These are phyloP conservation scores for Thereva unica DNA, from an alignment of 2,888 invertebrate genomes.

Conservation along the genomic window DNA sequence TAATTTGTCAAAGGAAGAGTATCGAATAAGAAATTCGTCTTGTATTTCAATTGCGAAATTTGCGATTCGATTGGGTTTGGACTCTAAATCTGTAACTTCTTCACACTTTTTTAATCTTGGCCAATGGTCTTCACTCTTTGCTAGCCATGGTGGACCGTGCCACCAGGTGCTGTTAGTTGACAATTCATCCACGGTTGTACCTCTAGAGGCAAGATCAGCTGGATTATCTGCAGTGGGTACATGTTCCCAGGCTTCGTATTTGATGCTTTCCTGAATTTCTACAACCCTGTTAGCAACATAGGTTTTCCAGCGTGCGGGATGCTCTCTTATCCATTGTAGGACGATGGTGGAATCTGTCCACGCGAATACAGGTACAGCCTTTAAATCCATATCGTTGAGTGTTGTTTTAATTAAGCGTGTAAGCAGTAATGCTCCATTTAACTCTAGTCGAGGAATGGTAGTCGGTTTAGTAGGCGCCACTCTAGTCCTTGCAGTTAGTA, in stretches of 20 bases:
- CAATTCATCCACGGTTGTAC: neutral
- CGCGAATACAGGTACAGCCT: too few relatives aligned
- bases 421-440: conserved; percentile 31
- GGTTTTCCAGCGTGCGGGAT: neutral
- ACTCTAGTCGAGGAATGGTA: conserved; percentile 44
- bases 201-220: neutral
- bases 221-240: neutral
- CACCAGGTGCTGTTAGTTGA: neutral
- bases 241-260: neutral
- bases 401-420: neutral
- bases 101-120: too few relatives aligned
- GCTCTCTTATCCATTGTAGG: neutral
- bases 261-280: neutral
- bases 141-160: neutral
- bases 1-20: too few relatives aligned
- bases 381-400: too few relatives aligned
- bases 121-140: neutral
- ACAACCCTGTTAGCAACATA: neutral
- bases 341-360: too few relatives aligned
- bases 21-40: too few relatives aligned
- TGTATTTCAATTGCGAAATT: too few relatives aligned
- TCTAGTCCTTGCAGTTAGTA: neutral
- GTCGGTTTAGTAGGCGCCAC: conserved; percentile 38
- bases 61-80: too few relatives aligned
- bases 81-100: too few relatives aligned